Evolutionary conservation across 2,888 invertebrate species (phyloP), one percentile per base, ranked within the genome.

Genomic region (Polyploca ridens): DNA sequence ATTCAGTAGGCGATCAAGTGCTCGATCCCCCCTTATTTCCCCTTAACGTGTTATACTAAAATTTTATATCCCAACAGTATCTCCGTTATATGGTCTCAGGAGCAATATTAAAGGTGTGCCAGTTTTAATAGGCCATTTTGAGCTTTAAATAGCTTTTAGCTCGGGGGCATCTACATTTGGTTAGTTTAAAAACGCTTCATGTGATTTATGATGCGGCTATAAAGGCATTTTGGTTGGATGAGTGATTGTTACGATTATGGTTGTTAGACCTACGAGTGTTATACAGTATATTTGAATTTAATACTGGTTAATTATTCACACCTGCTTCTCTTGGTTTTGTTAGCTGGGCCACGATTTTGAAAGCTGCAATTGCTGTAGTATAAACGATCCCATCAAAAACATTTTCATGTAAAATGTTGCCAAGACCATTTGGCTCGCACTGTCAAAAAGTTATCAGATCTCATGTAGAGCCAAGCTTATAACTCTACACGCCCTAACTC

Each of bases 101-200:
- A 44, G 65, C 46, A 66, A 71, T 71, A 72, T 69, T 69, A 69
- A 67, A 71, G 67, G 68, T 71, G 65, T 67, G 69, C 72, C 69
- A 69, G 59, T 73, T 75, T 73, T 79, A 78, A 79, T 74, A 71
- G 73, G 62, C 72, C 67, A 77, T 74, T 71, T 60, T 63, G 64
- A 57, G 64, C 70, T 64, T 58, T 41, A 64, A 69, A 64, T 68
- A 64, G 65, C 67, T 63, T 60, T 63, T 61, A 62, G 64, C 58
- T 60, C n/a, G 46, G 19, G 58, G 54, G 60, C 65, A 63, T 65
- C 65, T 67, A 60, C 63, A 63, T 67, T 64, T 57, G 38, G 64
- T 41, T 33, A 57, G 57, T 60, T 49, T 64, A 38, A 54, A 54
- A 57, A 33, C 58, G n/a, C 62, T 54, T 58, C 61, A 62, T 16